Evolutionary conservation across 2,888 invertebrate genomes (phyloP).

Genomic region (Tanytarsus gracilentus): DNA sequence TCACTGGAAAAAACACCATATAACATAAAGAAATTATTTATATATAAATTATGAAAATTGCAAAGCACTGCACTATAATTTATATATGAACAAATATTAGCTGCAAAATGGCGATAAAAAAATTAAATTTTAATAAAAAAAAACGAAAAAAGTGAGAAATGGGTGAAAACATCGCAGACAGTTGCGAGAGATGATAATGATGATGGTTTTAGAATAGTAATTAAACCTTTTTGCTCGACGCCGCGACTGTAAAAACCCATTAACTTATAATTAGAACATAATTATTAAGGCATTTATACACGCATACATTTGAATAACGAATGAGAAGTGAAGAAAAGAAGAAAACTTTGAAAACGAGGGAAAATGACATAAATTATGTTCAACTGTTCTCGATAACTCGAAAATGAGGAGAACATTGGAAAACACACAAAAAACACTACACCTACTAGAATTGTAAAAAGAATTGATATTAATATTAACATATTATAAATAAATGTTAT

Average conservation of each 20-base stretch:
- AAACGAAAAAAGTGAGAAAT: slow-evolving; percentile 6
- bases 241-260: neutral
- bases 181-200: too few species aligned
- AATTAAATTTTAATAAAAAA: neutral
- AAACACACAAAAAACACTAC: neutral
- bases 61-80: slow-evolving; percentile 24
- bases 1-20: slow-evolving; percentile 30
- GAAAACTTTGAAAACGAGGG: slow-evolving; percentile 13
- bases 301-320: slow-evolving; percentile 20
- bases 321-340: neutral
- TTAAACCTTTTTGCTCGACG: neutral
- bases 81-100: slow-evolving; percentile 22
- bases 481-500: slow-evolving; percentile 55
- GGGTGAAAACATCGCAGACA: neutral
- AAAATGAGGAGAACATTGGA: slow-evolving; percentile 8
- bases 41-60: slow-evolving; percentile 17
- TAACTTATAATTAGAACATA: slow-evolving; percentile 8
- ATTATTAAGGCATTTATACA: slow-evolving; percentile 26
- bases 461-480: slow-evolving; percentile 28
- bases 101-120: neutral
- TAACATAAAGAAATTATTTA: slow-evolving; percentile 22
- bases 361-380: slow-evolving; percentile 25
- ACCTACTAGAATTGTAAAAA: slow-evolving; percentile 27
- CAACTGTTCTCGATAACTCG: neutral
- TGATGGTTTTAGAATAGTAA: slow-evolving; percentile 9